Evolutionary conservation across 2,113 vertebrate genomes (phyloP).

Genomic region (Odontophorus gujanensis): DNA sequence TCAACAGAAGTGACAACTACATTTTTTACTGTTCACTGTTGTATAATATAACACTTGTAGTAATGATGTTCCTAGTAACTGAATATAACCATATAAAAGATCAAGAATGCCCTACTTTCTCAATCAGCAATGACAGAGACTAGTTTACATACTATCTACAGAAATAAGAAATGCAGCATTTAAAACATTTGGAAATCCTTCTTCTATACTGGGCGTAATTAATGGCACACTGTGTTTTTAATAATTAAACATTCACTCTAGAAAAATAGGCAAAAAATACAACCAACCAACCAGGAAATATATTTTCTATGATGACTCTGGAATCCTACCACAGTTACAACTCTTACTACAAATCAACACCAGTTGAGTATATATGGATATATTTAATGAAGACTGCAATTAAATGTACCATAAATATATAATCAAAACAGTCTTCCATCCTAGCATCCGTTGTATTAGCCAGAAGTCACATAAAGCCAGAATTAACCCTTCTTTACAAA

Average conservation of each 20-base stretch:
- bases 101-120: neutral
- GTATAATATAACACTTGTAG: neutral
- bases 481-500: neutral
- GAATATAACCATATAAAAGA: neutral
- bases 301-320: neutral
- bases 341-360: neutral
- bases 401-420: neutral
- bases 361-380: neutral
- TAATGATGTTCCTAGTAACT: neutral
- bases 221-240: fast-evolving
- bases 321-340: neutral
- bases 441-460: fast-evolving
- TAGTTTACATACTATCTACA: neutral
- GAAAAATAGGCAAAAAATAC: neutral
- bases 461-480: neutral
- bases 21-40: neutral
- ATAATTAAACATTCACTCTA: neutral
- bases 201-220: neutral
- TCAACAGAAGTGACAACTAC: neutral
- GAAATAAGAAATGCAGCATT: neutral
- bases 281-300: neutral
- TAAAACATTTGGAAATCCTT: neutral
- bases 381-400: neutral
- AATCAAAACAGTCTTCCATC: neutral
- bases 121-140: neutral